phyloP scores from a whole-genome alignment of 2,888 invertebrate genomes.

The Blera fallax region DNA sequence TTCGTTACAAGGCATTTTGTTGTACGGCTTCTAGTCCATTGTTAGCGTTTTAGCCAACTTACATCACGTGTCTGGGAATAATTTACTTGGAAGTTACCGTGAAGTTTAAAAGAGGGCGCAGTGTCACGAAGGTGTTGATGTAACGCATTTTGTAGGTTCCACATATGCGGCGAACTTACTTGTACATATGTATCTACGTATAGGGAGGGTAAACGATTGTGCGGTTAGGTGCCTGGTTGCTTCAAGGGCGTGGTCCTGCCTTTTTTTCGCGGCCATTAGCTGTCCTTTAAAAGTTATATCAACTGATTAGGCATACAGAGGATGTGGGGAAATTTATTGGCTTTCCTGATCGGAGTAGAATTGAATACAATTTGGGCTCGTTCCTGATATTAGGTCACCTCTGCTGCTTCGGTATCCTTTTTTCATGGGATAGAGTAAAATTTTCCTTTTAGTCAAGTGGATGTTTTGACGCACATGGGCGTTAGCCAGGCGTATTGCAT shows the following conservation, averaged over 20 bases:
- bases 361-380: background rate
- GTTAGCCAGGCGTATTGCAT: no score
- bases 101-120: constrained; percentile 61
- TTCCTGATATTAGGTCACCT: background rate
- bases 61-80: constrained; percentile 65
- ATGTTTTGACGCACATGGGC: background rate
- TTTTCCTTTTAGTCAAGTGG: background rate
- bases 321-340: background rate
- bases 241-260: constrained; percentile 34
- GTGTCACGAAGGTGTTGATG: constrained; percentile 70
- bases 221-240: constrained; percentile 28
- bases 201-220: background rate
- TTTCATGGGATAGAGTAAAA: background rate
- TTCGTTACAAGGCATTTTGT: constrained; percentile 50
- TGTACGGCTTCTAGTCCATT: constrained; percentile 42
- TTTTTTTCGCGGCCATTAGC: background rate
- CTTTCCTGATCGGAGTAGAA: background rate
- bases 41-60: constrained; percentile 59
- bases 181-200: background rate
- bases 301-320: background rate
- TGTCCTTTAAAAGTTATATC: background rate
- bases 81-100: constrained; percentile 53
- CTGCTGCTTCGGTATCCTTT: background rate
- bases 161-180: background rate
- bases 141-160: constrained; percentile 30